Evolutionary conservation across 2,888 invertebrate genomes (phyloP), one percentile per base, ranked within the genome.

Genomic region (Hydraecia micacea): DNA sequence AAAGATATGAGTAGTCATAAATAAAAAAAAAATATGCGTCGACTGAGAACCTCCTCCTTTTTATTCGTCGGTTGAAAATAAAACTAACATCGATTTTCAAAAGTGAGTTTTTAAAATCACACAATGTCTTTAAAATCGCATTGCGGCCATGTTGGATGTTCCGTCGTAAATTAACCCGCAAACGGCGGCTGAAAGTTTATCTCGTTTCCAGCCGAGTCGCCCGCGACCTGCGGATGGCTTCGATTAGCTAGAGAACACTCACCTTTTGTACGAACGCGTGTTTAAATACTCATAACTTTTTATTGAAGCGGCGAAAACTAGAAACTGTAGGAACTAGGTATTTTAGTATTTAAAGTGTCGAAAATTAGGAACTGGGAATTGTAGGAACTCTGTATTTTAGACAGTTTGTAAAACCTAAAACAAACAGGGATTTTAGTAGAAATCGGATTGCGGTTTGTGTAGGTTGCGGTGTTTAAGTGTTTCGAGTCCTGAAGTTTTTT

Each of bases 121-220:
- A 86, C 81, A 84, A 80, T 86, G 84, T 81, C 80, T 84, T 84
- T 88, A 86, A 90, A 88, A 84, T 80, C 79, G 74, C 80, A 70
- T 75, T 81, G 85, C 85, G 81, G 84, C 78, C 68, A 85, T 79
- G 75, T 71, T 83, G 78, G 83, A 75, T 79, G 82, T 75, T 78
- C 84, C 89, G 88, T 88, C 90, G 91, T 94, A 93, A 93, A 94
- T 93, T 93, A 93, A 90, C 92, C 87, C 87, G 84, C 90, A 87
- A 88, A 85, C 87, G 81, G 83, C 73, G 87, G 88, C 82, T 83
- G 91, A 91, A 91, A 94, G 91, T 94, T 94, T 94, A 94, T 94
- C 94, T 92, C 90, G 90, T 93, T 94, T 93, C 92, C 92, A 92
- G 85, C 82, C 89, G 89, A 91, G 86, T 85, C 89, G 89, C 78